phyloP scores from a whole-genome alignment of 2,888 invertebrate genomes.

The Orthosia incerta region DNA sequence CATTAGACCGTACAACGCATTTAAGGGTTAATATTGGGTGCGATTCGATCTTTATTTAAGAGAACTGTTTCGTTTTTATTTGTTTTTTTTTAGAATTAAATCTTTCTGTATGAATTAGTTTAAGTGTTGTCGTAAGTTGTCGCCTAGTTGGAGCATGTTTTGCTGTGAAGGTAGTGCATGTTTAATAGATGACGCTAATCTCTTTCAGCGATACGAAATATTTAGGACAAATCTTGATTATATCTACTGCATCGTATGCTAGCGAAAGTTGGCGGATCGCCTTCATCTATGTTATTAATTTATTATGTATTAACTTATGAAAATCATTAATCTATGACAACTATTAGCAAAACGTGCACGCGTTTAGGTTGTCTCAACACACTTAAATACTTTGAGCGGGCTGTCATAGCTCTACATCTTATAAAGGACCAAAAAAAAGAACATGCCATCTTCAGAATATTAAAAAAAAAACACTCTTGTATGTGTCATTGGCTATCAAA shows the following conservation, averaged over 20 bases:
- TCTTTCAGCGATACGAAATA: background rate
- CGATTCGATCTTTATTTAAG: constrained; percentile 60
- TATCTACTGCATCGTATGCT: background rate
- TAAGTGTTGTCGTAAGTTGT: constrained; percentile 4
- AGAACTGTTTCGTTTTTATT: constrained; percentile 45
- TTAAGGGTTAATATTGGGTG: constrained; percentile 62
- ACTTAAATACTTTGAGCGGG: background rate
- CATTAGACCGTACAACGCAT: constrained; percentile 73
- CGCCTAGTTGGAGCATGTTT: background rate
- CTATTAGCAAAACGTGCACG: background rate
- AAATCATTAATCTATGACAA: background rate
- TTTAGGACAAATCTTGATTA: background rate
- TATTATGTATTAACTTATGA: too few species aligned
- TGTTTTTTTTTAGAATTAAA: constrained; percentile 15
- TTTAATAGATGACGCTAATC: constrained; percentile 3
- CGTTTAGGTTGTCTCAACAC: background rate
- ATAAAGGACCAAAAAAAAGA: background rate
- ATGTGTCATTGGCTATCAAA: constrained; percentile 26
- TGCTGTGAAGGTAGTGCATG: background rate
- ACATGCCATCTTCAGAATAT: background rate
- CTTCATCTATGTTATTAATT: background rate
- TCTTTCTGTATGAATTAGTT: constrained; percentile 16
- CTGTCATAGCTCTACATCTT: constrained; percentile 1
- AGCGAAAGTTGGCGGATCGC: background rate
- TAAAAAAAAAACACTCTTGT: background rate